A percentile compares a stretch with the other conserved stretches of the same genome.
Conservation (phyloP, 1,140 invertebrate genomes). For the Drosophila kurseongensis region DNA sequence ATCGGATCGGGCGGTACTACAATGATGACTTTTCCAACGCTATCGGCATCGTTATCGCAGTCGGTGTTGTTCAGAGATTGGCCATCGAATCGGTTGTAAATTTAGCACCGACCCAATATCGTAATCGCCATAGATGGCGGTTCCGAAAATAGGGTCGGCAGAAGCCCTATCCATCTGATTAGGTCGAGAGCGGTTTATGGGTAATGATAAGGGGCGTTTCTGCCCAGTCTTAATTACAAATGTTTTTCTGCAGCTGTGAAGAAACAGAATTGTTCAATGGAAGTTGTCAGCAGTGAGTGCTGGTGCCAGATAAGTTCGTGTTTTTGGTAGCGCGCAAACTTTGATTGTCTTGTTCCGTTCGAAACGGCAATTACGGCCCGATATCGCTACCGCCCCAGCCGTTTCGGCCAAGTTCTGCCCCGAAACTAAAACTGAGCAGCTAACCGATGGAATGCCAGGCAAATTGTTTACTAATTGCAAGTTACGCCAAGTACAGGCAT, state of each 20-base stretch:
- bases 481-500: background rate
- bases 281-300: slow-evolving; percentile 5
- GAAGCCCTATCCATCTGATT: slow-evolving; percentile 49
- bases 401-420: background rate
- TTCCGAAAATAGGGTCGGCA: background rate
- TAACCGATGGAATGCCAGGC: slow-evolving; percentile 1
- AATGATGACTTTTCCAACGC: background rate
- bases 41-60: background rate
- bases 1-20: background rate
- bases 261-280: slow-evolving; percentile 2
- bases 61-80: background rate
- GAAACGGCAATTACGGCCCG: slow-evolving; percentile 2
- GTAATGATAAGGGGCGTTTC: background rate
- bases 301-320: slow-evolving; percentile 14
- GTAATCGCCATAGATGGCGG: background rate
- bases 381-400: slow-evolving; percentile 6
- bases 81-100: slow-evolving; percentile 16
- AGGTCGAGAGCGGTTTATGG: slow-evolving; percentile 16
- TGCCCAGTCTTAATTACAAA: slow-evolving; percentile 24
- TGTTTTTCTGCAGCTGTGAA: background rate
- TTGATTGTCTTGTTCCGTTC: slow-evolving; percentile 50
- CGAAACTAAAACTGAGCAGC: background rate
- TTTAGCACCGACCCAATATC: background rate
- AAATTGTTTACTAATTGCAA: slow-evolving; percentile 20
- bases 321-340: slow-evolving; percentile 22